These are phyloP conservation scores for Symphodus melops DNA, from an alignment of 2,113 vertebrate species.

Conservation along the genomic window DNA sequence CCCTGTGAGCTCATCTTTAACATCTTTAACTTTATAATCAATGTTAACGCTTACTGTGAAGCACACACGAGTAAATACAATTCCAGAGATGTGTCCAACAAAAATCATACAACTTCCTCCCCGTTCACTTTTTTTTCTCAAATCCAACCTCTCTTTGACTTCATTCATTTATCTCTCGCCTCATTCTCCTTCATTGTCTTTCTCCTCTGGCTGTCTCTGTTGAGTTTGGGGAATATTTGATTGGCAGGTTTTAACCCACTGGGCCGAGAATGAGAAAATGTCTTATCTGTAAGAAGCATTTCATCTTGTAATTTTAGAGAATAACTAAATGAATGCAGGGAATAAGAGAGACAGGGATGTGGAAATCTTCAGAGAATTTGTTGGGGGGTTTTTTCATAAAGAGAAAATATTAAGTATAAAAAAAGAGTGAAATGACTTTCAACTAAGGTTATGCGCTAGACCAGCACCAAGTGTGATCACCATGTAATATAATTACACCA, in stretches of 20 bases:
- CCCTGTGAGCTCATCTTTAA: constrained; percentile 43
- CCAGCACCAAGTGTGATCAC: constrained; percentile 11
- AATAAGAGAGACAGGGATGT: not conserved
- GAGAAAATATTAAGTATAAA: not conserved
- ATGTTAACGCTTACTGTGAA: constrained; percentile 45
- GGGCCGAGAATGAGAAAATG: constrained; percentile 50
- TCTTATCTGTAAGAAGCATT: constrained; percentile 33
- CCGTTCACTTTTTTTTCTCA: constrained; percentile 19
- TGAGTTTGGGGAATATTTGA: constrained; percentile 54
- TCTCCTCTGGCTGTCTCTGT: constrained; percentile 40
- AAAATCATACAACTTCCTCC: constrained; percentile 34
- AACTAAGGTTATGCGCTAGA: constrained; percentile 15
- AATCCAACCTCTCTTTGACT: constrained; percentile 37
- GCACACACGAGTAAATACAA: constrained; percentile 39
- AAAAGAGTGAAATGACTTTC: constrained; percentile 28
- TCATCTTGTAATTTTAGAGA: constrained; percentile 22
- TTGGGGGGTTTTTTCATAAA: not conserved
- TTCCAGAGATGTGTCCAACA: constrained; percentile 43
- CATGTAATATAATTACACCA: not conserved
- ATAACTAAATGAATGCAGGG: not conserved
- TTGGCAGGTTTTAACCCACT: constrained; percentile 58
- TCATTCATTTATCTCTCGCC: constrained; percentile 47
- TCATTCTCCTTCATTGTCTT: constrained; percentile 32
- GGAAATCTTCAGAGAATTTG: not conserved
- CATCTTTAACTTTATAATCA: constrained; percentile 22